Percentiles rank a stretch among this genome's conserved stretches.
Conservation (phyloP, 2,888 invertebrate species). For the Cotesia congregata region DNA sequence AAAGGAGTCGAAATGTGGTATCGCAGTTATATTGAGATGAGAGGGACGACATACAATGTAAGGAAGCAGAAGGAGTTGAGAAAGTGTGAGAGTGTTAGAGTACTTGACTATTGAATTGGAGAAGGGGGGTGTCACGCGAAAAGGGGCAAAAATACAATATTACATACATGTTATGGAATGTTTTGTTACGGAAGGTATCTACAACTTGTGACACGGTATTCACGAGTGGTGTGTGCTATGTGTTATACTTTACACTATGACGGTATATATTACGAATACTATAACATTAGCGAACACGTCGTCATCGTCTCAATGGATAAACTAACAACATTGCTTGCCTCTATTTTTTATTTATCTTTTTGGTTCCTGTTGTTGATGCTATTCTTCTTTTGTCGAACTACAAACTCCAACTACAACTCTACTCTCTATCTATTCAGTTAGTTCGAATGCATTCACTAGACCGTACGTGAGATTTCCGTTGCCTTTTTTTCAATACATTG, state of each 20-base stretch:
- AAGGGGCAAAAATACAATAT: background rate
- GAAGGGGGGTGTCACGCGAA: conserved; percentile 13
- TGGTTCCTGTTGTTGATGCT: background rate
- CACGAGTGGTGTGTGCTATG: conserved; percentile 42
- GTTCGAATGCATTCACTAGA: conserved; percentile 48
- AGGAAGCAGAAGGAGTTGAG: conserved; percentile 23
- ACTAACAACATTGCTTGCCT: conserved; percentile 44
- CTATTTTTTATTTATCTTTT: conserved; percentile 15
- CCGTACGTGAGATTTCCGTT: conserved; percentile 34
- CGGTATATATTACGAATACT: too few relatives aligned
- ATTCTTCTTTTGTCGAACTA: background rate
- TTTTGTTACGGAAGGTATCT: conserved; percentile 16
- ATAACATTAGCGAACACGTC: conserved; percentile 44
- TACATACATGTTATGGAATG: background rate
- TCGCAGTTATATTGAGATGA: conserved; percentile 2
- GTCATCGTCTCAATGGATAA: conserved; percentile 59
- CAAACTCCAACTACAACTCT: background rate
- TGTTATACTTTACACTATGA: too few relatives aligned
- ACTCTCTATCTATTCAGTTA: conserved; percentile 49
- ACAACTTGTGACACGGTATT: conserved; percentile 54
- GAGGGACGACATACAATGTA: conserved; percentile 16
- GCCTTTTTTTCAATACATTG: conserved; percentile 20
- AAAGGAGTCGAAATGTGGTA: background rate
- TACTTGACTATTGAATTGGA: conserved; percentile 6
- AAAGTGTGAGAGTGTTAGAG: conserved; percentile 12